Conservation (phyloP, 2,113 vertebrate genomes). For the Verasper variegatus region DNA sequence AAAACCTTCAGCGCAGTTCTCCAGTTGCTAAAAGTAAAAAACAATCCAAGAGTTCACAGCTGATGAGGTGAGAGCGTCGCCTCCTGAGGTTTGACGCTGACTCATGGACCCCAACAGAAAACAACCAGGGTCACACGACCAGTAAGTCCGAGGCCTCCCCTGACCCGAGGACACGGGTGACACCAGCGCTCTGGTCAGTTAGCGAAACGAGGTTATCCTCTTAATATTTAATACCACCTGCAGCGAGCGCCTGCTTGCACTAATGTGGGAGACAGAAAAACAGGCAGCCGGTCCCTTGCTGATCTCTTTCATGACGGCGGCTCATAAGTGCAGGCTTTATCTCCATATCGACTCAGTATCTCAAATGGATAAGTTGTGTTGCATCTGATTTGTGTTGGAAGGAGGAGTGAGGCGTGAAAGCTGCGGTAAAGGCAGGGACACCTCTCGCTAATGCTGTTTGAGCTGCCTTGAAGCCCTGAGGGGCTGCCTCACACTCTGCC, state of each 20-base stretch:
- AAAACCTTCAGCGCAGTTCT: background rate
- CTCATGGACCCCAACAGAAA: slow-evolving; percentile 5
- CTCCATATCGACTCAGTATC: slow-evolving; percentile 89
- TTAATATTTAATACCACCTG: slow-evolving; percentile 92
- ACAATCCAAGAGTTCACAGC: background rate
- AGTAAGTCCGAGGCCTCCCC: slow-evolving; percentile 28
- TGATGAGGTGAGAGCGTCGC: slow-evolving; percentile 13
- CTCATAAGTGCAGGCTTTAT: slow-evolving; percentile 87
- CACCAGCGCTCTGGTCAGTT: slow-evolving; percentile 82
- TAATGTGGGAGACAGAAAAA: slow-evolving; percentile 86
- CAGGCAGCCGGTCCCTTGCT: slow-evolving; percentile 83
- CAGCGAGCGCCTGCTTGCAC: slow-evolving; percentile 83
- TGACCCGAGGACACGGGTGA: slow-evolving; percentile 20
- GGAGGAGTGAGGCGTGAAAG: slow-evolving; percentile 89
- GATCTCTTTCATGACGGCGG: slow-evolving; percentile 82
- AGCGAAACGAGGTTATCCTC: slow-evolving; percentile 84
- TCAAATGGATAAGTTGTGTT: slow-evolving; percentile 92
- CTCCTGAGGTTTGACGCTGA: slow-evolving; percentile 7
- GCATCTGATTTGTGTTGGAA: slow-evolving; percentile 88
- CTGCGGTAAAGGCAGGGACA: slow-evolving; percentile 70
- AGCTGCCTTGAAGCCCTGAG: slow-evolving; percentile 42
- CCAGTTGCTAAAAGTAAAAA: no score
- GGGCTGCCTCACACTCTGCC: slow-evolving; percentile 47
- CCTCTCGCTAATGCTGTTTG: slow-evolving; percentile 71
- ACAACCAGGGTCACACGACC: slow-evolving; percentile 7